A percentile compares a stretch with the other conserved stretches of the same genome.
phyloP scores from a whole-genome alignment of 2,888 invertebrate species.

The Colostygia pectinataria region DNA sequence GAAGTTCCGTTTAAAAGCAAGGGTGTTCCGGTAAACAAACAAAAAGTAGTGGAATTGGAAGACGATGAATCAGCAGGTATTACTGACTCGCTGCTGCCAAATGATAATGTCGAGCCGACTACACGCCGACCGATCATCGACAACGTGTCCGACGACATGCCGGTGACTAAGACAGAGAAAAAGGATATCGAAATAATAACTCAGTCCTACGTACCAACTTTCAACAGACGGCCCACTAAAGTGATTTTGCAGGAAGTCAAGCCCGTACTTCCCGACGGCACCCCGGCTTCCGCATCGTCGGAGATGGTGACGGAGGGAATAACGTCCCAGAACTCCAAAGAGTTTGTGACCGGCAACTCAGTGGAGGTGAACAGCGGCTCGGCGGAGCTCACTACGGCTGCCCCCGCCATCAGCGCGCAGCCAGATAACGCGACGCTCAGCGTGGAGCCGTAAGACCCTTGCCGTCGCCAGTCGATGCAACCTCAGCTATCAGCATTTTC shows the following conservation, averaged over 20 bases:
- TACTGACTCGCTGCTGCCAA: slow-evolving; percentile 67
- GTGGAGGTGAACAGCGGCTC: slow-evolving; percentile 7
- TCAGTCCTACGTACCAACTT: slow-evolving; percentile 68
- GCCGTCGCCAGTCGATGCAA: slow-evolving; percentile 46
- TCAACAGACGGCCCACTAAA: slow-evolving; percentile 67
- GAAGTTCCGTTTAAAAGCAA: slow-evolving; percentile 67
- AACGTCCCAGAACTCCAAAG: slow-evolving; percentile 16
- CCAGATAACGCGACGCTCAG: slow-evolving; percentile 30
- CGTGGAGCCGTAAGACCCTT: slow-evolving; percentile 45
- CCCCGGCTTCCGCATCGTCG: slow-evolving; percentile 34
- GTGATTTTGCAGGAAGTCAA: slow-evolving; percentile 63
- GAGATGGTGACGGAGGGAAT: slow-evolving; percentile 41
- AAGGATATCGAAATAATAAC: slow-evolving; percentile 75
- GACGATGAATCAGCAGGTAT: slow-evolving; percentile 63
- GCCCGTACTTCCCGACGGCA: slow-evolving; percentile 12
- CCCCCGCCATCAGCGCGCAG: neutral
- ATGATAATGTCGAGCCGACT: slow-evolving; percentile 70
- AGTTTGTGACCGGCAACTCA: slow-evolving; percentile 16
- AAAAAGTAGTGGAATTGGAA: slow-evolving; percentile 64
- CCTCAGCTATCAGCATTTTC: slow-evolving; percentile 76
- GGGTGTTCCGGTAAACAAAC: slow-evolving; percentile 50
- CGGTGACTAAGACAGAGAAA: slow-evolving; percentile 51
- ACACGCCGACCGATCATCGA: slow-evolving; percentile 72
- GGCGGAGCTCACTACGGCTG: neutral
- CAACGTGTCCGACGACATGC: slow-evolving; percentile 61